Conservation (phyloP, 35 echinoderm and acorn worm species). For the Patiria miniata region DNA sequence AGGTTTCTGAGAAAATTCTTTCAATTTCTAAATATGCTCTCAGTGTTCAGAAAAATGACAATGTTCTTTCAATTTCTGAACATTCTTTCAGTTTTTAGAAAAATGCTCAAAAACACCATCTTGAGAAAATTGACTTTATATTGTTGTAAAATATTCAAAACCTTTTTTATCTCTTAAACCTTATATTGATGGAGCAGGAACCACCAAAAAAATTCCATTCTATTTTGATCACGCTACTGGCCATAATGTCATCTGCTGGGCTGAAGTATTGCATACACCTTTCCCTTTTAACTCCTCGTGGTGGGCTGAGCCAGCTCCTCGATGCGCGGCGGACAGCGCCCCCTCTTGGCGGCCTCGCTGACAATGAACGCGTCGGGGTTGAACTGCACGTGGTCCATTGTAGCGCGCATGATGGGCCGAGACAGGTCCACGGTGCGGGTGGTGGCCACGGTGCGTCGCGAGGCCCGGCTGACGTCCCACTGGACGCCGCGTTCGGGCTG, state of each 20-base stretch:
- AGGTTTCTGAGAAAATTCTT: too few relatives aligned
- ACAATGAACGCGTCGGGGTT: constrained; percentile 98
- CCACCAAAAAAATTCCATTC: neutral
- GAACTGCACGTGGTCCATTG: constrained; percentile 99
- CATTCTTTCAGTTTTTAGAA: too few relatives aligned
- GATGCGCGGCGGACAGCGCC: constrained; percentile 76
- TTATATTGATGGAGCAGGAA: neutral
- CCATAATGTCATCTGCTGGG: neutral
- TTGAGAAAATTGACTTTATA: too few relatives aligned
- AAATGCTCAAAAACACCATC: too few relatives aligned
- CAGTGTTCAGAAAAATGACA: too few relatives aligned
- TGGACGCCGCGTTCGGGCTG: constrained; percentile 60
- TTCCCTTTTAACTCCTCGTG: constrained; percentile 12
- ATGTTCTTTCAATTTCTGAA: too few relatives aligned
- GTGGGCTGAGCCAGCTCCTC: constrained; percentile 84
- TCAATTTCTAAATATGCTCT: too few relatives aligned
- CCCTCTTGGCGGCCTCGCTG: constrained; percentile 94
- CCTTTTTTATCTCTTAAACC: neutral
- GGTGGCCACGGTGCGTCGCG: constrained; percentile 66
- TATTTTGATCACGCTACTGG: neutral
- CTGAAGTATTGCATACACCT: neutral
- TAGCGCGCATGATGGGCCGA: constrained; percentile 86
- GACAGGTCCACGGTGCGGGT: constrained; percentile 85
- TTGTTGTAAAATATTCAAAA: too few relatives aligned
- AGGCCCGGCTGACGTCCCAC: constrained; percentile 62